These are phyloP conservation scores for Rhodeus uyekii DNA, from an alignment of 2,797 vertebrate genomes.

Conservation along the genomic window DNA sequence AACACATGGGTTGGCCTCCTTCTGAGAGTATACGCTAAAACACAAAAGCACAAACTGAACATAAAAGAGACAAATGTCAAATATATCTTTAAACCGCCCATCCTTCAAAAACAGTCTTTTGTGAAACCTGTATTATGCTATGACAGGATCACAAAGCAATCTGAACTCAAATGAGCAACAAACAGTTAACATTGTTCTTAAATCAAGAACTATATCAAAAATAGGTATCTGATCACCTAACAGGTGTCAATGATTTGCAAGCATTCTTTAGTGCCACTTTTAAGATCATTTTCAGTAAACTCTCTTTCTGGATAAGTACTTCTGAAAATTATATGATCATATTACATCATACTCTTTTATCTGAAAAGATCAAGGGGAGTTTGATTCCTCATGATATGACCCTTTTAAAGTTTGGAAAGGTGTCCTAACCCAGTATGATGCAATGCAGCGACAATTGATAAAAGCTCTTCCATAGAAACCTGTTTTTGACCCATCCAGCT, in stretches of 20 bases:
- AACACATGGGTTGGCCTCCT: conserved; percentile 53
- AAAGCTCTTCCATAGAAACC: not conserved
- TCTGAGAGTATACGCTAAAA: conserved; percentile 8
- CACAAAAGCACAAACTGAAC: conserved; percentile 36
- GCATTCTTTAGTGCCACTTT: not conserved
- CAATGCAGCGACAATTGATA: conserved; percentile 15
- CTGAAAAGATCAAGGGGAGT: conserved; percentile 19
- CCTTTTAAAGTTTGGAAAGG: conserved; percentile 11
- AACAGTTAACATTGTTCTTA: not conserved
- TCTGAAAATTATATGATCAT: not conserved
- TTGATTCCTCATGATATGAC: conserved; percentile 16
- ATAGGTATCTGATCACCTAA: not conserved
- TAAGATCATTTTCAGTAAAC: not conserved
- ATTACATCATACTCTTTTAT: conserved; percentile 27
- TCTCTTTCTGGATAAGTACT: not conserved
- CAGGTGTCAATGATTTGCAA: not conserved
- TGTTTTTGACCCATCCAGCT: not conserved
- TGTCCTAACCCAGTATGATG: conserved; percentile 30
- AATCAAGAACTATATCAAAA: not conserved
- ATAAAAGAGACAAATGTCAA: conserved; percentile 22
- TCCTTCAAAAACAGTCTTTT: not conserved
- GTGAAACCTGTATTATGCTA: not conserved
- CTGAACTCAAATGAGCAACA: not conserved
- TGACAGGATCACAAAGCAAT: not conserved
- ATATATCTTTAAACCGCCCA: not conserved